phyloP scores from a whole-genome alignment of 2,113 vertebrate species.

The Hoplias malabaricus region DNA sequence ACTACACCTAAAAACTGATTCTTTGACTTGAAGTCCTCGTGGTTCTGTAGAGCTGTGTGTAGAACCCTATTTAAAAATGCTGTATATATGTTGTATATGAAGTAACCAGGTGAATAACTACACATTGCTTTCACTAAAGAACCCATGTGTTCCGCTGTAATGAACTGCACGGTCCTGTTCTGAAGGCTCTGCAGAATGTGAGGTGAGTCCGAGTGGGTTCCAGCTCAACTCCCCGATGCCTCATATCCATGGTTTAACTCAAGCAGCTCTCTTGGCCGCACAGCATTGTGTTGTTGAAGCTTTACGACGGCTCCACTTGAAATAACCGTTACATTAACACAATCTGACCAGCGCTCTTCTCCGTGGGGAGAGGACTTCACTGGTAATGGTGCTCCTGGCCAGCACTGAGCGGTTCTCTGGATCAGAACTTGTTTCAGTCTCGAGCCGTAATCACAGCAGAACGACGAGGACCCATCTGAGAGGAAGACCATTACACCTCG shows the following conservation, averaged over 20 bases:
- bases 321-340: constrained; percentile 45
- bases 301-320: constrained; percentile 41
- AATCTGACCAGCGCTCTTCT: constrained; percentile 41
- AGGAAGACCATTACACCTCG: constrained; percentile 45
- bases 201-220: constrained; percentile 23
- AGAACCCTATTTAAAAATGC: too few species aligned
- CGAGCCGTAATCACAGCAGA: constrained; percentile 6
- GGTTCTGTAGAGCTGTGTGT: too few species aligned
- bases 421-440: constrained; percentile 34
- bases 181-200: constrained; percentile 5
- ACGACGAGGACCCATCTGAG: constrained; percentile 4
- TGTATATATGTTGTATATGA: too few species aligned
- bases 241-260: constrained; percentile 38
- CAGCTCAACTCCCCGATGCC: constrained; percentile 15
- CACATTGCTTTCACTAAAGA: too few species aligned
- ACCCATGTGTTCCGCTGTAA: too few species aligned
- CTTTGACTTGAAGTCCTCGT: too few species aligned
- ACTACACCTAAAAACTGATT: too few species aligned
- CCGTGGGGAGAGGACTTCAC: constrained; percentile 17
- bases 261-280: not conserved
- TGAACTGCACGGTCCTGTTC: constrained; percentile 15
- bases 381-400: constrained; percentile 37
- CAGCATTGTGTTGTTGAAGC: constrained; percentile 30
- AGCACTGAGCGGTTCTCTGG: constrained; percentile 39
- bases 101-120: too few species aligned